Base-by-base conservation (phyloP, 1,140 invertebrate genomes). In the Drosophila teissieri region DNA sequence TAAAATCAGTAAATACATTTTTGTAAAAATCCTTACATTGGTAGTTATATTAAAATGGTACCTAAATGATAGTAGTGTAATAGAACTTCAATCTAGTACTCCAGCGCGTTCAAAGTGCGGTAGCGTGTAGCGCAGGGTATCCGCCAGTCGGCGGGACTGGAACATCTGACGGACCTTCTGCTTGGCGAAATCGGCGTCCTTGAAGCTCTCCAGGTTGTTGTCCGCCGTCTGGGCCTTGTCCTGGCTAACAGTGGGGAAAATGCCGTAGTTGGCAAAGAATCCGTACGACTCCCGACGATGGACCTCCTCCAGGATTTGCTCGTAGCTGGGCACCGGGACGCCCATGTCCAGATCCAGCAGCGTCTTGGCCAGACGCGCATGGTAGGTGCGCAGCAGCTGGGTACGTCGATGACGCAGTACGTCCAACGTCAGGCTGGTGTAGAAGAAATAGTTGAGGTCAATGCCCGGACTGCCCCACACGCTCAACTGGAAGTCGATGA, bases 401-500 rank as follows among this genome's bases (percentile, higher is more conserved):
- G 92, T 82, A 12, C 79, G 80, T 19, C 93, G 72, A 27, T 92
- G 78, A 10, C 86, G 74, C 0, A 91, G 61, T 12, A 92, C 80
- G 5, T 92, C 85, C 27, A 91, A 65, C 1, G 42, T 53, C 22
- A 91, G 57, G 17, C 89, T 91, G 22, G 91, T 92, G 46, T 92
- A 90, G 37, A 92, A 81, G 24, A 92, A 92, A 45, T 92, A 92
- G 58, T 92, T 91, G 4, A 92, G 54, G 78, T 92, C 91, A 7
- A 92, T 90, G 53, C 90, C 91, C 0, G 88, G 90, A 60, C 86
- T 91, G 34, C 83, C 81, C 79, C 78, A 92, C 44, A 81, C 27
- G 15, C 77, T 86, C 22, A 91, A 37, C 56, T 92, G 91, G 37
- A 83, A 91, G 55, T 92, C 91, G 15, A 92, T 77, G 58, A 91